phyloP scores from a whole-genome alignment of 2,797 vertebrate species.

The Catharus ustulatus region DNA sequence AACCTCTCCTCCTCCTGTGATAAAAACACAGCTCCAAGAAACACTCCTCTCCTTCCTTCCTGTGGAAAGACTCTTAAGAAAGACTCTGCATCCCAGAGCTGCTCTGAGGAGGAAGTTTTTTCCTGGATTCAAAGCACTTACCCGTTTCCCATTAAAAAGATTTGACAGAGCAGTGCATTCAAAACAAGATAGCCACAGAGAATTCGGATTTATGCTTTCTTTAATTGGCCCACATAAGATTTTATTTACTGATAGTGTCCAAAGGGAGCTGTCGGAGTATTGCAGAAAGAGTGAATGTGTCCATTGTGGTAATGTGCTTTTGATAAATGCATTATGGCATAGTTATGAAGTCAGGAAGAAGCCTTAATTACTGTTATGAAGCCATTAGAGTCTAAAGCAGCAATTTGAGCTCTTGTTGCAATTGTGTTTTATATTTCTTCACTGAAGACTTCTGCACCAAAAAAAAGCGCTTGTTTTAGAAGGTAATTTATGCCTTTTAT shows the following conservation, averaged over 20 bases:
- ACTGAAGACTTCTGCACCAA: background rate
- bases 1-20: constrained; percentile 17
- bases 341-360: constrained; percentile 56
- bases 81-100: background rate
- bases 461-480: constrained; percentile 19
- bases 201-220: constrained; percentile 28
- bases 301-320: constrained; percentile 51
- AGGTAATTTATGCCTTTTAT: constrained; percentile 10
- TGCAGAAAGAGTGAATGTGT: constrained; percentile 32
- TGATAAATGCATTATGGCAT: constrained; percentile 57
- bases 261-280: constrained; percentile 34
- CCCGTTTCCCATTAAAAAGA: background rate
- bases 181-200: background rate
- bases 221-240: constrained; percentile 42
- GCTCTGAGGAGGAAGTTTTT: background rate
- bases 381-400: constrained; percentile 59
- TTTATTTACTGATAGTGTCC: constrained; percentile 52
- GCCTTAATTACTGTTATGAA: constrained; percentile 63
- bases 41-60: constrained; percentile 29
- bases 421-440: constrained; percentile 39
- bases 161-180: background rate
- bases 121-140: background rate
- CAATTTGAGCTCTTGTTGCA: constrained; percentile 26
- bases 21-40: constrained; percentile 45
- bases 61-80: background rate